phyloP scores from a whole-genome alignment of 2,113 vertebrate genomes.

The Perccottus glenii region DNA sequence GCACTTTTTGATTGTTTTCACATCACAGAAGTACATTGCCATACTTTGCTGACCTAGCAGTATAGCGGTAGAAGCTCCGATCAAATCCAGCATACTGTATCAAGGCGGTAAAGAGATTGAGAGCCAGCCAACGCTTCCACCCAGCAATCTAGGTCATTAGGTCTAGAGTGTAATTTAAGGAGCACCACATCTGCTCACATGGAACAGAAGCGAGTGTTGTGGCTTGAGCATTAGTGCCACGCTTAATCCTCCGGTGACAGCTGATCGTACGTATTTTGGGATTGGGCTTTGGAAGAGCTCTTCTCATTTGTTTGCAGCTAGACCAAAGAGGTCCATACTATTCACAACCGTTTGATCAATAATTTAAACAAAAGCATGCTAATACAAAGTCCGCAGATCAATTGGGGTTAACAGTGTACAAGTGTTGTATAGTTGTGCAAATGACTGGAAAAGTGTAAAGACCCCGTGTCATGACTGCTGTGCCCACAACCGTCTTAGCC shows the following conservation, averaged over 20 bases:
- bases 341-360: background rate
- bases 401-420: background rate
- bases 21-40: background rate
- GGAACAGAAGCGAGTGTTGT: constrained; percentile 56
- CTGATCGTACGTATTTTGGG: constrained; percentile 50
- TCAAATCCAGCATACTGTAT: constrained; percentile 12
- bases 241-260: constrained; percentile 62
- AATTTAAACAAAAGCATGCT: background rate
- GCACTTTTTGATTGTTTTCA: too few species aligned
- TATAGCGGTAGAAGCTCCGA: constrained; percentile 19
- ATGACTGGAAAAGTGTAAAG: constrained; percentile 30
- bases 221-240: constrained; percentile 49
- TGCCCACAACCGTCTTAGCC: constrained; percentile 42
- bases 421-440: background rate
- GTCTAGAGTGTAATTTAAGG: constrained; percentile 74
- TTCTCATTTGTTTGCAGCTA: constrained; percentile 23
- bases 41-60: background rate
- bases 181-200: constrained; percentile 74
- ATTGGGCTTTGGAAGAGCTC: constrained; percentile 18
- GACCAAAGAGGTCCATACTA: background rate
- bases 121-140: constrained; percentile 43
- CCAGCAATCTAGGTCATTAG: constrained; percentile 77
- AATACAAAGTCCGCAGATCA: background rate
- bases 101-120: constrained; percentile 50
- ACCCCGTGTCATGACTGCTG: constrained; percentile 10